Evolutionary conservation across 2,888 invertebrate genomes (phyloP).

Genomic region (Hedya salicella): DNA sequence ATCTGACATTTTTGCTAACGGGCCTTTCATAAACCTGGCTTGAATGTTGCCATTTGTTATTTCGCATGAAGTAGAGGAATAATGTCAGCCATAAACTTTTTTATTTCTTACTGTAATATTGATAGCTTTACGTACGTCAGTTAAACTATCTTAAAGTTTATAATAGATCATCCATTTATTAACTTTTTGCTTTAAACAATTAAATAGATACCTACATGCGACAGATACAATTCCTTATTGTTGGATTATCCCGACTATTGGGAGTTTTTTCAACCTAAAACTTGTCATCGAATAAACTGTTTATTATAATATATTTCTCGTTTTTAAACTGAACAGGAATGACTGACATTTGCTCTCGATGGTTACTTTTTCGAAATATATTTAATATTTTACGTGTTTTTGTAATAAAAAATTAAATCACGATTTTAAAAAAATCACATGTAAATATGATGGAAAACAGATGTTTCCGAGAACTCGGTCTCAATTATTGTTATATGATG

Average conservation of each 20-base stretch:
- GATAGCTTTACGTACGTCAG: neutral
- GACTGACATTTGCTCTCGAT: constrained; percentile 44
- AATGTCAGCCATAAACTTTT: neutral
- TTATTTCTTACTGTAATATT: neutral
- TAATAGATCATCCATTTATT: no score
- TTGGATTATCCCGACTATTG: no score
- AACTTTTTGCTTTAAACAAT: neutral
- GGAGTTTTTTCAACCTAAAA: neutral
- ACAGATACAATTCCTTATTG: no score
- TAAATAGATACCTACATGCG: no score
- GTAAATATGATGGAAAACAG: constrained; percentile 41
- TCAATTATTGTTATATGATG: constrained; percentile 8
- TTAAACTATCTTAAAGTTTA: no score
- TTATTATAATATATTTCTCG: neutral
- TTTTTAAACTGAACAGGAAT: constrained; percentile 16
- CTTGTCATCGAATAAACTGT: neutral
- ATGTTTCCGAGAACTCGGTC: constrained; percentile 1
- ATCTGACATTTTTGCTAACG: constrained; percentile 7
- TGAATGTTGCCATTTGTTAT: neutral
- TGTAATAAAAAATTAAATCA: constrained; percentile 41
- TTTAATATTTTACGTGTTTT: constrained; percentile 38
- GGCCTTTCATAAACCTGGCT: neutral
- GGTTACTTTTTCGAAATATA: constrained; percentile 34
- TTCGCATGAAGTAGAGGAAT: neutral
- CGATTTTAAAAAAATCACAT: constrained; percentile 18